Conservation (phyloP, 1,140 invertebrate species). For the Drosophila oshimai region DNA sequence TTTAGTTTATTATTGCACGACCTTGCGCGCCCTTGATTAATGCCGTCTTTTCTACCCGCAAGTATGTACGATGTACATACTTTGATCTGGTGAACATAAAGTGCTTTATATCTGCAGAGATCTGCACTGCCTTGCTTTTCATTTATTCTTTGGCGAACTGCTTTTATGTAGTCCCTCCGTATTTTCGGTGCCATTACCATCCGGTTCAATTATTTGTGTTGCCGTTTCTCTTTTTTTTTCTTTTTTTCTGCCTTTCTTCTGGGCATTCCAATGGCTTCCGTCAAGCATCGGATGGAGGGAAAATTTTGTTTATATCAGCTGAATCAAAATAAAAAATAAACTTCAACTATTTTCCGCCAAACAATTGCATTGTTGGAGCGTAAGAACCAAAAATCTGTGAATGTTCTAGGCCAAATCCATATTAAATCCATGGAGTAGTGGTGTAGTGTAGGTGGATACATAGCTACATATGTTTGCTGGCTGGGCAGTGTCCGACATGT, state of each 20-base stretch:
- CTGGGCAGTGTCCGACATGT: conserved; percentile 23
- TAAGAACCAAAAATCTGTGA: background rate
- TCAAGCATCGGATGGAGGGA: conserved; percentile 34
- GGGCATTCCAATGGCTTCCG: conserved; percentile 61
- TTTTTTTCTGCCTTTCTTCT: conserved; percentile 15
- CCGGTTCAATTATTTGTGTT: conserved; percentile 50
- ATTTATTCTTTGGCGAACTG: conserved; percentile 26
- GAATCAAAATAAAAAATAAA: conserved; percentile 73
- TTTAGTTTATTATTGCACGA: conserved; percentile 37
- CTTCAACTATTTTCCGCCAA: conserved; percentile 64
- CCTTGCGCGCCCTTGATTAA: conserved; percentile 68
- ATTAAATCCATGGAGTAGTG: background rate
- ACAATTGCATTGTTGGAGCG: conserved; percentile 63
- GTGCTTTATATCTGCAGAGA: conserved; percentile 62
- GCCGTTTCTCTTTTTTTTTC: conserved; percentile 1
- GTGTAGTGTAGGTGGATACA: background rate
- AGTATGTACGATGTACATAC: too few relatives aligned
- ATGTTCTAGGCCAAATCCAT: background rate
- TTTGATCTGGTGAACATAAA: conserved; percentile 65
- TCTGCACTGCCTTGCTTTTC: conserved; percentile 34
- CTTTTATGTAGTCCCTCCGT: conserved; percentile 63
- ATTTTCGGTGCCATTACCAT: conserved; percentile 58
- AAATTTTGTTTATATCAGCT: conserved; percentile 73
- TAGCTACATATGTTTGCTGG: conserved; percentile 7
- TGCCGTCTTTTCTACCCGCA: conserved; percentile 9